These are phyloP conservation scores for Antedon mediterranea DNA, from an alignment of 53 echinoderm and acorn worm genomes.

Conservation along the genomic window DNA sequence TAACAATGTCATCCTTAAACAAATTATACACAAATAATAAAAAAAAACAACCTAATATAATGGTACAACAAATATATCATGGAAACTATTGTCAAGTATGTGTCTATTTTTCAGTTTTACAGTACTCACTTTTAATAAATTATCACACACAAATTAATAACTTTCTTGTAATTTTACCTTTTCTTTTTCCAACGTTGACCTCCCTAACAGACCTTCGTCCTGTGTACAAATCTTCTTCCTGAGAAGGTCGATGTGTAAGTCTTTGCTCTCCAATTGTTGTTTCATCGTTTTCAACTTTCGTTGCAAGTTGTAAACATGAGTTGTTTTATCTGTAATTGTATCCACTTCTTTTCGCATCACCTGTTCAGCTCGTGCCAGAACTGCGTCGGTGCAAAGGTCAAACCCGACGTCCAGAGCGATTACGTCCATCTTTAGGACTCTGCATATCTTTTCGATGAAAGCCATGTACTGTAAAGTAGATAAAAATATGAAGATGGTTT, in stretches of 20 bases:
- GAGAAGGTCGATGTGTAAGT: slow-evolving; percentile 90
- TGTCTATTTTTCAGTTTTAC: too few relatives aligned
- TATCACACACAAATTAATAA: too few relatives aligned
- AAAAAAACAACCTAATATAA: too few relatives aligned
- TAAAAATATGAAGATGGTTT: too few relatives aligned
- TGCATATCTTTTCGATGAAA: slow-evolving; percentile 66
- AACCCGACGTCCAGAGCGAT: slow-evolving; percentile 86
- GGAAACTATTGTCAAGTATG: too few relatives aligned
- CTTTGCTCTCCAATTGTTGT: slow-evolving; percentile 93
- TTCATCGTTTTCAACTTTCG: slow-evolving; percentile 58
- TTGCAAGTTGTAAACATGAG: slow-evolving; percentile 83
- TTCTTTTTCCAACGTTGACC: slow-evolving; percentile 69
- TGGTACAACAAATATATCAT: too few relatives aligned
- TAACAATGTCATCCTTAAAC: slow-evolving; percentile 45
- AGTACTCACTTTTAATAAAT: too few relatives aligned
- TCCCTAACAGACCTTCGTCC: slow-evolving; percentile 71
- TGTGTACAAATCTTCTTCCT: slow-evolving; percentile 86
- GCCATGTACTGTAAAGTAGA: slow-evolving; percentile 99
- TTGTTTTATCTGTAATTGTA: slow-evolving; percentile 62
- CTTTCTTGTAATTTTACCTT: too few relatives aligned
- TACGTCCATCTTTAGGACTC: slow-evolving; percentile 70
- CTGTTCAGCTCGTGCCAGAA: slow-evolving; percentile 79
- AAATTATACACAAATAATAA: too few relatives aligned
- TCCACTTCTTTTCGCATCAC: slow-evolving; percentile 66
- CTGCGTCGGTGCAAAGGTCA: slow-evolving; percentile 83